Evolutionary conservation across 92 coral and sea anemone genomes (phyloP), one percentile per base, ranked within the genome.

Genomic region (Zoanthus gigantus): DNA sequence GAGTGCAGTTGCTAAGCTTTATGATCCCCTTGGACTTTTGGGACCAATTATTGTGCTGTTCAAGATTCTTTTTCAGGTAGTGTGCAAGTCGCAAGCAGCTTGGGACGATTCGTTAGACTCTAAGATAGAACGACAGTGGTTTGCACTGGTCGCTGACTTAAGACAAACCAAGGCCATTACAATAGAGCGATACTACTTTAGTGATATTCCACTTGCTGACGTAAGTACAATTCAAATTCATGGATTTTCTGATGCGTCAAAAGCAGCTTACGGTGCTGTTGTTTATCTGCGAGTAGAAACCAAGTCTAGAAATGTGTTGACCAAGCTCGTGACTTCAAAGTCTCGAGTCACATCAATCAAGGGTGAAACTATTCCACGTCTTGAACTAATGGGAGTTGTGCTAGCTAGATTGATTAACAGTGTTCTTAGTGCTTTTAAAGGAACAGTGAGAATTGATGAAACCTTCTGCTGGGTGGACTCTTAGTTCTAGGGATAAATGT

Each of bases 211-310:
- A 12, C 72, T 44, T 44, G 46, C 71, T 75, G 85, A 85, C 16
- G 46, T 71, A 6, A 9, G 5, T 31, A 85, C 79, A 42, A 76
- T 80, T 47, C 83, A 87, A 60, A 77, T 92, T 57, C 91, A 90
- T 87, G 95, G 93, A 5, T 92, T 83, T 69, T 78, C 88, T 2
- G 93, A 92, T 46, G 95, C 91, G n/a, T 94, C 94, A 45, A 78
- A 66, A 16, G 83, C 73, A 71, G 96, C 94, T 8, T 94, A 94
- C 52, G 93, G 87, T 18, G 93, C 90, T 3, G 96, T 78, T 0
- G 86, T 89, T 5, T 93, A 93, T 79, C 83, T 91, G 9, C 91
- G 88, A 9, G 72, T 80, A 16, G 76, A 57, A 52, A 82, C 84
- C 18, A 68, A 88, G 15, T 74, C 90, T 60, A 91, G 86, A 76